phyloP scores from a whole-genome alignment of 2,888 invertebrate species.

The Pandemis cinnamomeana region DNA sequence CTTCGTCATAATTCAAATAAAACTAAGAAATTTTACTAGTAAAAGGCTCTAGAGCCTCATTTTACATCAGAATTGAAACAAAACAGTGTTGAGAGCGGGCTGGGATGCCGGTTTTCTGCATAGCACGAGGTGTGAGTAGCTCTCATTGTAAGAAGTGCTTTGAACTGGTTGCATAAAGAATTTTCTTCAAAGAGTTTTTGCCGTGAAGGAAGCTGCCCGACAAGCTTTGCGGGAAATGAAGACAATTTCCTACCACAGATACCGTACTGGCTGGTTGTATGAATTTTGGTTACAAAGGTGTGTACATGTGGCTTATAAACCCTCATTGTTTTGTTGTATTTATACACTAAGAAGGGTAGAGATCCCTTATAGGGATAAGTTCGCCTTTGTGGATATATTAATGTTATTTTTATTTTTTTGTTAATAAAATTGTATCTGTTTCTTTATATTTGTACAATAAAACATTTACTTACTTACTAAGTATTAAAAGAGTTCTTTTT shows the following conservation, averaged over 20 bases:
- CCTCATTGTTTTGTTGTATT: not conserved
- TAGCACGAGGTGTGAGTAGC: conserved; percentile 24
- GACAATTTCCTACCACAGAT: conserved; percentile 56
- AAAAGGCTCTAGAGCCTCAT: too few relatives aligned
- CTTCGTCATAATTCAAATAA: too few relatives aligned
- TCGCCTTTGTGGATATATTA: too few relatives aligned
- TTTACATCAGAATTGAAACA: not conserved
- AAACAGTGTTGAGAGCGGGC: not conserved
- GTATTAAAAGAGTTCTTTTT: too few relatives aligned
- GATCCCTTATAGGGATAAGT: too few relatives aligned
- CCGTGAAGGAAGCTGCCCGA: conserved; percentile 52
- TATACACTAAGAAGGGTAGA: too few relatives aligned
- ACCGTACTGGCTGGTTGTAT: conserved; percentile 2
- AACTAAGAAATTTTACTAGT: too few relatives aligned
- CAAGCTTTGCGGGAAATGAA: conserved; percentile 61
- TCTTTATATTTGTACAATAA: too few relatives aligned
- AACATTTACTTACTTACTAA: too few relatives aligned
- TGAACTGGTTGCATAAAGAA: conserved; percentile 61
- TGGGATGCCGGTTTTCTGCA: conserved; percentile 15
- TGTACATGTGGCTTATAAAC: not conserved
- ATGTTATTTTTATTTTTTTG: too few relatives aligned
- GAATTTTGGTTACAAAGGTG: not conserved
- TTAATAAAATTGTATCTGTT: too few relatives aligned
- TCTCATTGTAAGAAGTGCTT: conserved; percentile 51
- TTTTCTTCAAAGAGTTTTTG: conserved; percentile 53